Evolutionary conservation across 2,113 vertebrate species (phyloP), one percentile per base, ranked within the genome.

Genomic region (Caranx ignobilis): DNA sequence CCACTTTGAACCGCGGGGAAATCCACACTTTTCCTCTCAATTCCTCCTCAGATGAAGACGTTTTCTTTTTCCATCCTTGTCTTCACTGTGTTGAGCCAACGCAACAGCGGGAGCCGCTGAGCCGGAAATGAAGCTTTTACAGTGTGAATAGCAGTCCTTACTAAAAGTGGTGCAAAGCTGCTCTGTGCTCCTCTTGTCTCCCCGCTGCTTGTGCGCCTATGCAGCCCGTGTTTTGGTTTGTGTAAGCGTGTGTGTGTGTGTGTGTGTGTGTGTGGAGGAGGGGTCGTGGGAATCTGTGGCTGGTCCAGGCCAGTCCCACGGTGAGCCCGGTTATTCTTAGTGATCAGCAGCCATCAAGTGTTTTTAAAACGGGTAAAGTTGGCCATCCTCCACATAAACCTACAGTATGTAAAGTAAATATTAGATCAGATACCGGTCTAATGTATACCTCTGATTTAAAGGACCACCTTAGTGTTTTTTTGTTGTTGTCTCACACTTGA

Each of bases 211-310:
- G 87, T 65, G 88, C 79, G 86, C 50, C 82, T 84, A 1, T 78
- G 88, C 85, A 86, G 89, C 70, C 65, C 9, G 70, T 83, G 87
- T 77, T 39, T 77, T 41, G 34, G 52, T 84, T 54, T 61, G 64
- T 55, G 5, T 41, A 3, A 9, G 50, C 56, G 50, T 39, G 65
- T 52, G 63, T 48, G 64, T 71, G 83, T 39, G 73, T 54, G 64
- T 37, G 60, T 72, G 80, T 64, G 71, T 59, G 60, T 54, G 79
- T 41, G 72, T n/a, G 77, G 87, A 88, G 87, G 84, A 91, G 89
- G 89, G 91, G 94, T 94, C 94, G 93, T 95, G 94, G 94, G 94
- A 95, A 95, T 91, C 72, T 77, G 71, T 73, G 87, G 67, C 67
- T 77, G 76, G 75, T 85, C 79, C 89, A 79, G 84, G 79, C 84